phyloP scores from a whole-genome alignment of 2,113 vertebrate genomes.

The Aldabrachelys gigantea region DNA sequence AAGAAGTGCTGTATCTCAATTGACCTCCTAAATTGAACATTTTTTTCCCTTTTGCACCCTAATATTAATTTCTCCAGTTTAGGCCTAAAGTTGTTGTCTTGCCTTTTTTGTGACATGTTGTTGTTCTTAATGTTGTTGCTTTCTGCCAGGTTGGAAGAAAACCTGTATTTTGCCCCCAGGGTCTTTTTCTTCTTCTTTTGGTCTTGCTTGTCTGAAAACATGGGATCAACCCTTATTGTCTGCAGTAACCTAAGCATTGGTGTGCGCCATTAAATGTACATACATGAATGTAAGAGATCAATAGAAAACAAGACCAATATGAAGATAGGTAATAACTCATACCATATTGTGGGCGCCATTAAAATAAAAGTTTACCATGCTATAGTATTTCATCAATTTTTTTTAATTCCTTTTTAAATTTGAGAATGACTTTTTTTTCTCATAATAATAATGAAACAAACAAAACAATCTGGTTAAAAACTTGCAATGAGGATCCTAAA shows the following conservation, averaged over 20 bases:
- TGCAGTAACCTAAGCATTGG: constrained; percentile 58
- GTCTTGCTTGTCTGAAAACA: constrained; percentile 23
- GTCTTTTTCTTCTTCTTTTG: background rate
- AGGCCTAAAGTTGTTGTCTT: background rate
- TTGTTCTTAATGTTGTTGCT: background rate
- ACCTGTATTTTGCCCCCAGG: background rate
- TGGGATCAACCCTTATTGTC: constrained; percentile 2
- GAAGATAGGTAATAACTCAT: constrained; percentile 34
- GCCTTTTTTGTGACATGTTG: fast-evolving
- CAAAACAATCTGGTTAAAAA: background rate
- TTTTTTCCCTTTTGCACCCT: background rate
- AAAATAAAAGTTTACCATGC: background rate
- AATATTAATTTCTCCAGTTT: background rate
- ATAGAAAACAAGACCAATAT: constrained; percentile 48
- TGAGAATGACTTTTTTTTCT: background rate
- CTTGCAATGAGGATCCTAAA: background rate
- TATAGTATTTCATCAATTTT: background rate
- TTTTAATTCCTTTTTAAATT: background rate
- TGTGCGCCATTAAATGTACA: constrained; percentile 65
- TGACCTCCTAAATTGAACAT: background rate
- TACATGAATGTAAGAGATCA: constrained; percentile 50
- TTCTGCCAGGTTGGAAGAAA: background rate
- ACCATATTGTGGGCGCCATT: background rate
- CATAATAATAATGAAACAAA: background rate
- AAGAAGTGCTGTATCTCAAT: background rate